Percentiles rank a stretch among this genome's conserved stretches.
These are phyloP conservation scores for Glaucomys volans DNA, from an alignment of 2,113 vertebrate species.

Conservation along the genomic window DNA sequence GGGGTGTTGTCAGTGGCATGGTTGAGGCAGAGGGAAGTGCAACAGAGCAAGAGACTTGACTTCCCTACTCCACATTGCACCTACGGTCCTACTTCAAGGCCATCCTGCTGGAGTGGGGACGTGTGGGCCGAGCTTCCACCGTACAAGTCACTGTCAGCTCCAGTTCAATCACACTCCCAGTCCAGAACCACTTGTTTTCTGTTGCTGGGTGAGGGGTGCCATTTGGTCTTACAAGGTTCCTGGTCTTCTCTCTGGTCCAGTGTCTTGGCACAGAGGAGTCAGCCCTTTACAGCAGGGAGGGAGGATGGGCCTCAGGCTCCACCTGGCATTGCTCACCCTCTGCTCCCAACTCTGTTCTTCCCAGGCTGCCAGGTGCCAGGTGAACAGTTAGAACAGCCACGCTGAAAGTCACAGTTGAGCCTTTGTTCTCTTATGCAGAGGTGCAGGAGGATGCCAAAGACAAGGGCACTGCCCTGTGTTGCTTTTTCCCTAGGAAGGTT, in stretches of 20 bases:
- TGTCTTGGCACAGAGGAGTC: not conserved
- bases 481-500: not conserved
- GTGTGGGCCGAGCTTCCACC: accelerated
- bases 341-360: not conserved
- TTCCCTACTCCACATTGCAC: accelerated
- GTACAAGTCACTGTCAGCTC: not conserved
- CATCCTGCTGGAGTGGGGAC: not conserved
- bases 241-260: not conserved
- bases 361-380: not conserved
- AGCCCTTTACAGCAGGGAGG: not conserved
- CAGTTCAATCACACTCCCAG: not conserved
- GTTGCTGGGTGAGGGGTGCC: not conserved
- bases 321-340: not conserved
- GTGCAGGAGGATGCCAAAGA: not conserved
- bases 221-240: not conserved
- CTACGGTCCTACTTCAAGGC: not conserved
- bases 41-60: too few relatives aligned
- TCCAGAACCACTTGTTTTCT: not conserved
- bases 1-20: not conserved
- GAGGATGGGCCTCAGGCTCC: not conserved
- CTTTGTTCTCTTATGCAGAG: not conserved
- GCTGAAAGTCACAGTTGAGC: not conserved
- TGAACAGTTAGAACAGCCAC: not conserved
- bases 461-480: not conserved
- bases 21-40: not conserved